Percentiles rank a stretch among this genome's conserved stretches.
phyloP scores from a whole-genome alignment of 2,113 vertebrate genomes.

The Saguinus imperator region DNA sequence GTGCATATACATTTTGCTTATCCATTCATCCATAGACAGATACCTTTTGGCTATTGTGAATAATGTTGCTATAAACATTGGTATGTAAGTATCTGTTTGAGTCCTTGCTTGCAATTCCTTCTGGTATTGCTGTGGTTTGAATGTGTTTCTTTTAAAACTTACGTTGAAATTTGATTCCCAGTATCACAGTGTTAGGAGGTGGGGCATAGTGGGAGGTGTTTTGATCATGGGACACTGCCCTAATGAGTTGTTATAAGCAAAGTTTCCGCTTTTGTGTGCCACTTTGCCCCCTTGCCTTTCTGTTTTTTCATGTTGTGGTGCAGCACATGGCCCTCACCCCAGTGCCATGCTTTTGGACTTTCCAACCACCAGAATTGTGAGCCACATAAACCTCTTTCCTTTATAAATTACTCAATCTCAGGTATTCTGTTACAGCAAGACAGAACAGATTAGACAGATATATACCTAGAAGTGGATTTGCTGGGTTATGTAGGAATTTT shows the following conservation, averaged over 20 bases:
- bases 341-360: background rate
- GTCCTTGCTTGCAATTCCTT: background rate
- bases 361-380: background rate
- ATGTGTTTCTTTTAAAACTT: background rate
- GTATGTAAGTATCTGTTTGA: background rate
- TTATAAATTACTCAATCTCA: background rate
- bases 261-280: background rate
- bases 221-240: background rate
- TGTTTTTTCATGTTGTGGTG: background rate
- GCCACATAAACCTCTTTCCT: background rate
- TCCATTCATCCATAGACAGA: background rate
- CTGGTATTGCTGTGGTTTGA: background rate
- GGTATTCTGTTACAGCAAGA: background rate
- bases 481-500: background rate
- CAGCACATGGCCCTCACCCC: background rate
- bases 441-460: background rate
- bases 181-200: background rate
- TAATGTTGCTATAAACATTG: background rate
- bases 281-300: background rate
- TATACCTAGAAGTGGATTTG: background rate
- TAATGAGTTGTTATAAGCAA: background rate
- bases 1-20: slow-evolving; percentile 12
- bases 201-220: background rate
- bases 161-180: background rate
- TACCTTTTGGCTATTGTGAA: background rate